These are phyloP conservation scores for Archaeoteleia sp. DNA, from an alignment of 2,888 invertebrate genomes.

Conservation along the genomic window DNA sequence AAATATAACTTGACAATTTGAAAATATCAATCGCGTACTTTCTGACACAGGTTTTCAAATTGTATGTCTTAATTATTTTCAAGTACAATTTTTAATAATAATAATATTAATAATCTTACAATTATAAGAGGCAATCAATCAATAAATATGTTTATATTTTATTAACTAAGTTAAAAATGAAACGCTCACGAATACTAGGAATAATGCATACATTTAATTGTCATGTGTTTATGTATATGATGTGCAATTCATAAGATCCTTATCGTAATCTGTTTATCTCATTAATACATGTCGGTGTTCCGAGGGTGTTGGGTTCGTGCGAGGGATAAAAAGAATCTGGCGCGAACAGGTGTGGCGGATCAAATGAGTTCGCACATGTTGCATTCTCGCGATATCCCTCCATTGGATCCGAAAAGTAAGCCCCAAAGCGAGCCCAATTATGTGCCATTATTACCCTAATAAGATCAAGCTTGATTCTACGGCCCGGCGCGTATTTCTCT, in stretches of 20 bases:
- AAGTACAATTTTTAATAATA: too few relatives aligned
- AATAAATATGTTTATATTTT: too few relatives aligned
- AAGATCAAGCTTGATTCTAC: slow-evolving; percentile 62
- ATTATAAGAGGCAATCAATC: too few relatives aligned
- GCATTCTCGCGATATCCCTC: slow-evolving; percentile 65
- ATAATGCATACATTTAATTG: not conserved
- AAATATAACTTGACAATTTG: too few relatives aligned
- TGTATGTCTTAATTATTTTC: too few relatives aligned
- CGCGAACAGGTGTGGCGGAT: slow-evolving; percentile 70
- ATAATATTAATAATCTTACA: too few relatives aligned
- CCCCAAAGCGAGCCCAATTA: slow-evolving; percentile 62
- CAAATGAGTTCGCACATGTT: slow-evolving; percentile 69
- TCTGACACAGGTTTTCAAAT: too few relatives aligned
- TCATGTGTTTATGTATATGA: slow-evolving; percentile 18
- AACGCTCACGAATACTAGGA: too few relatives aligned
- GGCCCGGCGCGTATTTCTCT: slow-evolving; percentile 16
- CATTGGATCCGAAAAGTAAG: slow-evolving; percentile 42
- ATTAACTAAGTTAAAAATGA: too few relatives aligned
- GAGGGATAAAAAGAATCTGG: slow-evolving; percentile 50
- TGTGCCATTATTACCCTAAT: slow-evolving; percentile 66
- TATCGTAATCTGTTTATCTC: slow-evolving; percentile 52
- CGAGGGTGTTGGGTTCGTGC: slow-evolving; percentile 36
- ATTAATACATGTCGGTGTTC: slow-evolving; percentile 40
- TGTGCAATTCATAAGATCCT: slow-evolving; percentile 47
- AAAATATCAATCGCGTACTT: too few relatives aligned